phyloP scores from a whole-genome alignment of 1,140 invertebrate genomes.

The Rhynchophorus ferrugineus region DNA sequence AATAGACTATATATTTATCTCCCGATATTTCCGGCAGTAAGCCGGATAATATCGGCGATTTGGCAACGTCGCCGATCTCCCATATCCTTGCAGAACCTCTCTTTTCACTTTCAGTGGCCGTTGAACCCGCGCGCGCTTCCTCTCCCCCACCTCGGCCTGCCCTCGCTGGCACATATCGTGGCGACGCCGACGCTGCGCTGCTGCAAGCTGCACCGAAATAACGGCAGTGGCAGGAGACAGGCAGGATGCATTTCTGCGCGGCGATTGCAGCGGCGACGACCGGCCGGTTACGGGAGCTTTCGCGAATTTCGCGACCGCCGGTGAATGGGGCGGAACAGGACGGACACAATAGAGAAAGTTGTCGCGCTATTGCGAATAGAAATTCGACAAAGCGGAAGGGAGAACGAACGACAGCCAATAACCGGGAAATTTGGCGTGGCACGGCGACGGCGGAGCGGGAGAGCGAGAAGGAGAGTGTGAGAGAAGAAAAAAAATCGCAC shows the following conservation, averaged over 20 bases:
- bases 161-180: constrained; percentile 24
- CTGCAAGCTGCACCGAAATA: constrained; percentile 28
- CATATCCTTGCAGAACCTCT: constrained; percentile 34
- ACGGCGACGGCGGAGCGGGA: too few relatives aligned
- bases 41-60: neutral
- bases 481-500: too few relatives aligned
- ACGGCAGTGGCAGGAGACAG: constrained; percentile 17
- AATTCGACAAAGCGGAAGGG: too few relatives aligned
- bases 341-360: too few relatives aligned
- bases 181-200: constrained; percentile 17
- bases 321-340: too few relatives aligned
- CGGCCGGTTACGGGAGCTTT: too few relatives aligned
- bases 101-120: constrained; percentile 36
- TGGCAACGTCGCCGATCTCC: constrained; percentile 8
- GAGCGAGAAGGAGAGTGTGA: too few relatives aligned
- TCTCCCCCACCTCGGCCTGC: constrained; percentile 8
- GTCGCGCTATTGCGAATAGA: too few relatives aligned
- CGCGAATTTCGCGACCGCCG: too few relatives aligned
- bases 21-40: neutral
- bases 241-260: constrained; percentile 10
- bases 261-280: neutral
- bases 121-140: constrained; percentile 23
- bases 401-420: too few relatives aligned
- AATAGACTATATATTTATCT: neutral
- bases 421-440: too few relatives aligned